Conservation (phyloP, 2,888 invertebrate genomes). For the Tetragnatha montana region DNA sequence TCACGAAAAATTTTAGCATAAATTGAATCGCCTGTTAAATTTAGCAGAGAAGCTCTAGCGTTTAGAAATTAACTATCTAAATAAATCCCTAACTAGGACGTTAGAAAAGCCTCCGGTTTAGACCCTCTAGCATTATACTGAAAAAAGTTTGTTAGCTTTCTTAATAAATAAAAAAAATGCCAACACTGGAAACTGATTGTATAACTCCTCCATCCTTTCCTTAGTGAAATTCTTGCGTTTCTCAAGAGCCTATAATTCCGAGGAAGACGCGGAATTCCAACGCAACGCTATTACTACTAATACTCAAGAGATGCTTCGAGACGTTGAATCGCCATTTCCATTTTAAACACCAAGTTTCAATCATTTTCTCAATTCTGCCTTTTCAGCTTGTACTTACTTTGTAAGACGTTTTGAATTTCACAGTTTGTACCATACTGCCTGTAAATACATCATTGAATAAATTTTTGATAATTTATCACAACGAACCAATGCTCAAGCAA, state of each 20-base stretch:
- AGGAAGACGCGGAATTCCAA: conserved; percentile 64
- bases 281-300: conserved; percentile 68
- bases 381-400: conserved; percentile 74
- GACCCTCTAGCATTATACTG: conserved; percentile 68
- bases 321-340: conserved; percentile 71
- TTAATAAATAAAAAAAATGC: conserved; percentile 67
- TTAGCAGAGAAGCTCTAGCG: conserved; percentile 68
- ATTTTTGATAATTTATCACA: conserved; percentile 76
- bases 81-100: conserved; percentile 66
- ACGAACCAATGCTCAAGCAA: conserved; percentile 72
- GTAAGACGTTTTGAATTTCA: conserved; percentile 75
- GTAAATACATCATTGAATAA: conserved; percentile 76
- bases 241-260: conserved; percentile 70
- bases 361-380: conserved; percentile 72
- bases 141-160: conserved; percentile 70
- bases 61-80: conserved; percentile 68
- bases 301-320: conserved; percentile 71
- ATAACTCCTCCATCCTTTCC: conserved; percentile 70
- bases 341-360: conserved; percentile 71
- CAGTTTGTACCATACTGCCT: conserved; percentile 76
- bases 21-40: conserved; percentile 70
- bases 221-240: conserved; percentile 69
- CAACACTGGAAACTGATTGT: conserved; percentile 70
- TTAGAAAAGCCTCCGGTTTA: conserved; percentile 65
- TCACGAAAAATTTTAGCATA: conserved; percentile 70